phyloP scores from a whole-genome alignment of 2,797 vertebrate species.

The Enteromius trimaculatus region DNA sequence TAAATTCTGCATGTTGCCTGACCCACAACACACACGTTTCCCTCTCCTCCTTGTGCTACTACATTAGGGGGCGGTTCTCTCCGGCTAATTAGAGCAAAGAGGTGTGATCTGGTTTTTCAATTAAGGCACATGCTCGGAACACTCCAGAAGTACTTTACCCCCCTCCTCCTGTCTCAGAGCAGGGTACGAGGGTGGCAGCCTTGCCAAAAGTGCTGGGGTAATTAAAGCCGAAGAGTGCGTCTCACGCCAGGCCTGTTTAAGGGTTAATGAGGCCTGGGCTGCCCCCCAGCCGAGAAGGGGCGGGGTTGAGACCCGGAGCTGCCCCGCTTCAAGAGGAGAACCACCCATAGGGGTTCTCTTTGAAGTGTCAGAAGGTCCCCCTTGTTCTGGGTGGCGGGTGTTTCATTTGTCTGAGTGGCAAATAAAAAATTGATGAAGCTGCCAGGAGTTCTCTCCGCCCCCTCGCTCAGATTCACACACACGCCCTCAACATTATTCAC shows the following conservation, averaged over 20 bases:
- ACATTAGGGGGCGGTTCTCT: slow-evolving; percentile 77
- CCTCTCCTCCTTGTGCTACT: background rate
- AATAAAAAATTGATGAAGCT: slow-evolving; percentile 99
- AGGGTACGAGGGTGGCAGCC: slow-evolving; percentile 43
- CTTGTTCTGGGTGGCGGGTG: slow-evolving; percentile 99
- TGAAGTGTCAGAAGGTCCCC: slow-evolving; percentile 99
- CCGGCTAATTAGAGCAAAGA: slow-evolving; percentile 85
- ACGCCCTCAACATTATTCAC: slow-evolving; percentile 91
- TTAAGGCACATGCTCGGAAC: slow-evolving; percentile 86
- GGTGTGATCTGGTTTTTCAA: slow-evolving; percentile 92
- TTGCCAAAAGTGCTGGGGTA: slow-evolving; percentile 79
- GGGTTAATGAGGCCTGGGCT: slow-evolving; percentile 99
- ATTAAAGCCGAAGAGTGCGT: slow-evolving; percentile 92
- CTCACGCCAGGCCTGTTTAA: slow-evolving; percentile 98
- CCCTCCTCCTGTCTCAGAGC: slow-evolving; percentile 3
- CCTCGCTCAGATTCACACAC: slow-evolving; percentile 23
- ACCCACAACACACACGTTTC: slow-evolving; percentile 43
- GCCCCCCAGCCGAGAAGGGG: slow-evolving; percentile 76
- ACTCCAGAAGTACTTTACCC: slow-evolving; percentile 74
- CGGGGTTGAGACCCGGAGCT: slow-evolving; percentile 67
- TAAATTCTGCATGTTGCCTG: background rate
- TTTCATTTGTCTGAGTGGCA: slow-evolving; percentile 99
- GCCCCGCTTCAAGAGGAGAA: slow-evolving; percentile 95
- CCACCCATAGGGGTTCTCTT: slow-evolving; percentile 99
- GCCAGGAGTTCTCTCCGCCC: slow-evolving; percentile 80